These are phyloP conservation scores for Sigmodon hispidus DNA, from an alignment of 2,113 vertebrate genomes.

Conservation along the genomic window DNA sequence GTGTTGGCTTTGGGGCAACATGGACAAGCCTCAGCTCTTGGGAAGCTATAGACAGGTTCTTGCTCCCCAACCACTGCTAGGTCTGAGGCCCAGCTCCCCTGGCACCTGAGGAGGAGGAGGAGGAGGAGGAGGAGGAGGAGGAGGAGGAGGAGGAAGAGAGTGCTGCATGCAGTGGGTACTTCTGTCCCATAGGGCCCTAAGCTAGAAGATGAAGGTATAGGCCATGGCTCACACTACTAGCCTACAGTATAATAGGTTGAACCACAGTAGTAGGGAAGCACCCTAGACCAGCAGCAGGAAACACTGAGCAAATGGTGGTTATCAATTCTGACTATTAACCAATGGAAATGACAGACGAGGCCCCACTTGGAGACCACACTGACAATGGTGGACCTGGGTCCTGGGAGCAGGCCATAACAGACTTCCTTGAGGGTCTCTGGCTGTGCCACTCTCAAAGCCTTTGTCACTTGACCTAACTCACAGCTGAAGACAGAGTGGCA, in stretches of 20 bases:
- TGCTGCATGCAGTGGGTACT: accelerated
- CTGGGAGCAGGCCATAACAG: accelerated
- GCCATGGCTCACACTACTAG: neutral
- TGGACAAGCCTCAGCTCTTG: neutral
- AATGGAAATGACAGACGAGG: too few relatives aligned
- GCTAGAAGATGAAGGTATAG: neutral
- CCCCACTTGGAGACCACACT: neutral
- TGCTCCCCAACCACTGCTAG: neutral
- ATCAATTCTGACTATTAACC: accelerated
- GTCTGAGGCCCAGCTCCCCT: neutral
- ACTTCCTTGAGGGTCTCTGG: neutral
- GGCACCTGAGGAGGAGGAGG: neutral
- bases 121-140: too few relatives aligned
- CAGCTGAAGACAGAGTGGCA: too few relatives aligned
- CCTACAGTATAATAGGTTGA: accelerated
- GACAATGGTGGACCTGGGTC: accelerated
- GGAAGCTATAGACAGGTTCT: accelerated
- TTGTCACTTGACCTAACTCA: neutral
- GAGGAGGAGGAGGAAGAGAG: neutral
- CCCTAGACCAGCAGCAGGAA: neutral
- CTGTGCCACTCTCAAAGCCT: neutral
- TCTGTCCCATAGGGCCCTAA: neutral
- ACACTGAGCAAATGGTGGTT: accelerated
- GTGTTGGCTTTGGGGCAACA: too few relatives aligned
- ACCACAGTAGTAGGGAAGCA: neutral